Evolutionary conservation across 2,888 invertebrate species (phyloP).

Genomic region (Stratiomys singularior): DNA sequence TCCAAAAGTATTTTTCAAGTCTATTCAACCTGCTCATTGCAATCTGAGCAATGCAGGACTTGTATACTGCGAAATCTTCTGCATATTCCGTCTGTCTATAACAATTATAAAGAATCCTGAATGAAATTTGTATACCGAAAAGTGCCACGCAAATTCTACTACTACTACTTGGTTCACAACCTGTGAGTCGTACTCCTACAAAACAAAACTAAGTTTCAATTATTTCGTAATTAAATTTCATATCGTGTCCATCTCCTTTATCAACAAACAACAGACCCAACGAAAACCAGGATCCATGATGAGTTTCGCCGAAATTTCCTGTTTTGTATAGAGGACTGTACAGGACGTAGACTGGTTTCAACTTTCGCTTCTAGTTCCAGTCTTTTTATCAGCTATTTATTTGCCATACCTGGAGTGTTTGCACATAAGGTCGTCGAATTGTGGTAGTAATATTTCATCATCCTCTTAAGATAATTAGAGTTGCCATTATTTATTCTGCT

Average conservation of each 20-base stretch:
- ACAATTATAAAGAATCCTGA: neutral
- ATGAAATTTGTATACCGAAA: neutral
- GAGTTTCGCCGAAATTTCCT: neutral
- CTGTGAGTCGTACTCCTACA: too few species aligned
- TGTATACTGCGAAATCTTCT: neutral
- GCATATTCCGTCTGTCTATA: neutral
- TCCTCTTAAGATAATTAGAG: too few species aligned
- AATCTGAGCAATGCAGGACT: neutral
- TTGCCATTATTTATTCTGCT: too few species aligned
- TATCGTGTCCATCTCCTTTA: conserved; percentile 49
- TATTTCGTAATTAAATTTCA: conserved; percentile 51
- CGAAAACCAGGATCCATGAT: neutral
- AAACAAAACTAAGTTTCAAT: conserved; percentile 49
- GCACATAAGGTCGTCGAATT: too few species aligned
- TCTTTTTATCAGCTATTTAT: neutral
- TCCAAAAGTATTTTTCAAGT: too few species aligned
- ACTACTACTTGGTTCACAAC: too few species aligned
- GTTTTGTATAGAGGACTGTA: neutral
- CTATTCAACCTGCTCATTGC: neutral
- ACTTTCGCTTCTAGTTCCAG: conserved; percentile 18
- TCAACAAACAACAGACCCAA: conserved; percentile 37
- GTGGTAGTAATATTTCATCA: too few species aligned
- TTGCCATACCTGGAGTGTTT: neutral
- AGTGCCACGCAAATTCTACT: neutral
- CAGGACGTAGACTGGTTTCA: conserved; percentile 24